phyloP scores from a whole-genome alignment of 2,888 invertebrate genomes.

The Nemapogon koenigi region DNA sequence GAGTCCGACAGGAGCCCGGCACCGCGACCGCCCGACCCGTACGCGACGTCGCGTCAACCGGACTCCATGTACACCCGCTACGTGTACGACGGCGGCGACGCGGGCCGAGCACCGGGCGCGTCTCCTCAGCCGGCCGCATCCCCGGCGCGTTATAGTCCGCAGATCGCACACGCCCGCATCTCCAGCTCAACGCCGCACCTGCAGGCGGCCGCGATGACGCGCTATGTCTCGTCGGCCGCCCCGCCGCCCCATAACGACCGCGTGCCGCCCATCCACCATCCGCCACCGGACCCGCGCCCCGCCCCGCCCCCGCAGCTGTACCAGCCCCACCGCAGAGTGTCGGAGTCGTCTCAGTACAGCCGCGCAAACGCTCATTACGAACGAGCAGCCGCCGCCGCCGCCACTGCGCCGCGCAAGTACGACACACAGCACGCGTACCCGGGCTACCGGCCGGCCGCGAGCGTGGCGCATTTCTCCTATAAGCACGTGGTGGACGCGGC shows the following conservation, averaged over 20 bases:
- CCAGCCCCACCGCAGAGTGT: conserved; percentile 27
- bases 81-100: conserved; percentile 41
- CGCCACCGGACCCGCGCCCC: conserved; percentile 22
- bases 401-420: conserved; percentile 41
- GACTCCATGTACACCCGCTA: conserved; percentile 40
- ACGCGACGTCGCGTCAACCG: conserved; percentile 42
- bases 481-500: conserved; percentile 18
- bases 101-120: conserved; percentile 31
- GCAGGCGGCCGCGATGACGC: conserved; percentile 41
- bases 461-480: conserved; percentile 17
- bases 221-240: conserved; percentile 33
- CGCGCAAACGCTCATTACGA: conserved; percentile 40
- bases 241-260: conserved; percentile 52
- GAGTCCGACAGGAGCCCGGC: conserved; percentile 42
- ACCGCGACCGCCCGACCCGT: conserved; percentile 46
- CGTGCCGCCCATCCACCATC: conserved; percentile 56
- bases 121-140: conserved; percentile 43
- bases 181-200: conserved; percentile 43
- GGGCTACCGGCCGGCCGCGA: conserved; percentile 44
- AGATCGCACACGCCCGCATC: conserved; percentile 41
- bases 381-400: conserved; percentile 29
- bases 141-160: conserved; percentile 34
- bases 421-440: conserved; percentile 53
- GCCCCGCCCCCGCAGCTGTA: conserved; percentile 29
- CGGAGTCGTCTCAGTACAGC: conserved; percentile 38